These are phyloP conservation scores for Oryzias woworae DNA, from an alignment of 2,113 vertebrate genomes.

Conservation along the genomic window DNA sequence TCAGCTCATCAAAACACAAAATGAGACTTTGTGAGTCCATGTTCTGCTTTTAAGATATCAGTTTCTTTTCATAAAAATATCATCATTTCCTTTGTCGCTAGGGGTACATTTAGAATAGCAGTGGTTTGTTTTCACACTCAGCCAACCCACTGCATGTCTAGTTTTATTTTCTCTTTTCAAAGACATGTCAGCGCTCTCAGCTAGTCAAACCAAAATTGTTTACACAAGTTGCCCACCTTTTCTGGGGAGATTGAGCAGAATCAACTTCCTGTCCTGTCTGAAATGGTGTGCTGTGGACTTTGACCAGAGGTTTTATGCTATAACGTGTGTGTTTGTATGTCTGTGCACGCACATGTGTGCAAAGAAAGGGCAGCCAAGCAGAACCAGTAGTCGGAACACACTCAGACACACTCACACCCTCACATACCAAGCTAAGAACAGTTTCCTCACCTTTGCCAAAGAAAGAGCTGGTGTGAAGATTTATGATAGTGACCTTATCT, in stretches of 20 bases:
- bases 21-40: not conserved
- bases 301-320: slow-evolving; percentile 27
- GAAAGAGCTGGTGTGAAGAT: slow-evolving; percentile 29
- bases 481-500: slow-evolving; percentile 32
- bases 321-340: not conserved
- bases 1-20: slow-evolving; percentile 5
- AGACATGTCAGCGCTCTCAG: slow-evolving; percentile 22
- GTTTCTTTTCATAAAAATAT: slow-evolving; percentile 1
- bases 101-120: slow-evolving; percentile 15
- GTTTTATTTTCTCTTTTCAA: slow-evolving; percentile 29
- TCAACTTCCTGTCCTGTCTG: slow-evolving; percentile 27
- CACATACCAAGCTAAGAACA: slow-evolving; percentile 27
- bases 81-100: slow-evolving; percentile 4
- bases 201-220: slow-evolving; percentile 28
- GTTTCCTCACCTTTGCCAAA: slow-evolving; percentile 4
- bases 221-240: slow-evolving; percentile 42
- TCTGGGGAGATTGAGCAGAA: slow-evolving; percentile 34
- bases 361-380: slow-evolving; percentile 23
- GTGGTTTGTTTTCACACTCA: not conserved
- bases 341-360: slow-evolving; percentile 7
- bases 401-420: slow-evolving; percentile 4
- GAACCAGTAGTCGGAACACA: slow-evolving; percentile 23
- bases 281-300: slow-evolving; percentile 42
- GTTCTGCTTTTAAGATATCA: slow-evolving; percentile 6
- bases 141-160: slow-evolving; percentile 20